Percentiles rank a stretch among this genome's conserved stretches.
Conservation (phyloP, 2,113 vertebrate species). For the Gymnarchus niloticus region DNA sequence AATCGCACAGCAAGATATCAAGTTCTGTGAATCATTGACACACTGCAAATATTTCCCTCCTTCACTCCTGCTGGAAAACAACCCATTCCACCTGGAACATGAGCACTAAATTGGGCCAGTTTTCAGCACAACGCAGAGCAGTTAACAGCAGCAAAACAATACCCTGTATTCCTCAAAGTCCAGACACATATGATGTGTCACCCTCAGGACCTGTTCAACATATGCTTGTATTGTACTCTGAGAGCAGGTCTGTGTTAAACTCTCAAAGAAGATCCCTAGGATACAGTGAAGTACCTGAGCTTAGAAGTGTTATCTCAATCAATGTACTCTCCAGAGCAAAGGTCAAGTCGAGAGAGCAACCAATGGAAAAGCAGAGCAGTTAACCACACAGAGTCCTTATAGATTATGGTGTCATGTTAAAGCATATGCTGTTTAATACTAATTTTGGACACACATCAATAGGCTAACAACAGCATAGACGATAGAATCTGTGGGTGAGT, state of each 20-base stretch:
- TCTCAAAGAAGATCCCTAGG: background rate
- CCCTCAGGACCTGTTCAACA: background rate
- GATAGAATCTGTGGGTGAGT: background rate
- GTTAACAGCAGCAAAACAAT: background rate
- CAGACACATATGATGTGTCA: background rate
- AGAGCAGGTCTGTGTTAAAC: background rate
- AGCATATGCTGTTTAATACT: background rate
- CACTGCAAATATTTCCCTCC: background rate
- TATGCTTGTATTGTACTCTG: background rate
- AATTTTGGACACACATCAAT: background rate
- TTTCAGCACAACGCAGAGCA: background rate
- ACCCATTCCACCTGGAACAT: background rate
- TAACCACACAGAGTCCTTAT: background rate
- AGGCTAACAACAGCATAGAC: background rate
- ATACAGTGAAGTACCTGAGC: background rate
- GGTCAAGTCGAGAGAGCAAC: background rate
- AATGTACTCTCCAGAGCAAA: background rate
- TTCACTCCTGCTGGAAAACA: background rate
- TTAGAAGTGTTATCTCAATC: background rate
- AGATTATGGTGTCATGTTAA: background rate
- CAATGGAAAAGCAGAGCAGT: background rate
- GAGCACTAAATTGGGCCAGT: background rate
- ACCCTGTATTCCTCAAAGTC: background rate
- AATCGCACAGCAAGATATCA: background rate
- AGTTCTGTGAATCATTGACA: background rate